These are phyloP conservation scores for Megalopta genalis DNA, from an alignment of 1,140 invertebrate species.

Conservation along the genomic window DNA sequence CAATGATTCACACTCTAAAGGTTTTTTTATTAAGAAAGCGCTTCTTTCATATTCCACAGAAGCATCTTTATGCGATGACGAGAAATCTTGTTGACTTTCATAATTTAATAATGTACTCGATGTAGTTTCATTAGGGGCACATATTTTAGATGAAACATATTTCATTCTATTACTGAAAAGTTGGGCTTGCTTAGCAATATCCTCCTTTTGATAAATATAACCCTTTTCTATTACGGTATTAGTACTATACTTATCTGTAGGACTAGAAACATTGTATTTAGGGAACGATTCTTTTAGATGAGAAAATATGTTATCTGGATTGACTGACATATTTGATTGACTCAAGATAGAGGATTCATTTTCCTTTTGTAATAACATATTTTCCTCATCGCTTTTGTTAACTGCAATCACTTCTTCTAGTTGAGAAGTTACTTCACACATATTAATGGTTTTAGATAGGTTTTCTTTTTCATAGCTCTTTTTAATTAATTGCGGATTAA, in stretches of 20 bases:
- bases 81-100: constrained; percentile 14
- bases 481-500: constrained; percentile 55
- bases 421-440: not conserved
- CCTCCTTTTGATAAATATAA: constrained; percentile 35
- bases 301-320: constrained; percentile 30
- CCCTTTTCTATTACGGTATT: constrained; percentile 22
- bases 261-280: constrained; percentile 30
- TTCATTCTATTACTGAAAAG: constrained; percentile 6
- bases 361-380: not conserved
- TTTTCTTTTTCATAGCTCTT: constrained; percentile 38
- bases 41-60: constrained; percentile 4
- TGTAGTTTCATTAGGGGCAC: constrained; percentile 22
- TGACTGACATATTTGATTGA: constrained; percentile 9
- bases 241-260: constrained; percentile 31
- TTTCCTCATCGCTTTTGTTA: not conserved
- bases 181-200: constrained; percentile 22
- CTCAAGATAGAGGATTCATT: not conserved
- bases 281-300: constrained; percentile 10
- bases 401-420: not conserved
- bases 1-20: constrained; percentile 13
- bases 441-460: not conserved
- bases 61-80: constrained; percentile 12
- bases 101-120: constrained; percentile 21
- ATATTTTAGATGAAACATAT: constrained; percentile 21
- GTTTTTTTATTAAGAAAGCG: not conserved